These are phyloP conservation scores for Heliothis subflexa DNA, from an alignment of 1,140 invertebrate genomes.

Conservation along the genomic window DNA sequence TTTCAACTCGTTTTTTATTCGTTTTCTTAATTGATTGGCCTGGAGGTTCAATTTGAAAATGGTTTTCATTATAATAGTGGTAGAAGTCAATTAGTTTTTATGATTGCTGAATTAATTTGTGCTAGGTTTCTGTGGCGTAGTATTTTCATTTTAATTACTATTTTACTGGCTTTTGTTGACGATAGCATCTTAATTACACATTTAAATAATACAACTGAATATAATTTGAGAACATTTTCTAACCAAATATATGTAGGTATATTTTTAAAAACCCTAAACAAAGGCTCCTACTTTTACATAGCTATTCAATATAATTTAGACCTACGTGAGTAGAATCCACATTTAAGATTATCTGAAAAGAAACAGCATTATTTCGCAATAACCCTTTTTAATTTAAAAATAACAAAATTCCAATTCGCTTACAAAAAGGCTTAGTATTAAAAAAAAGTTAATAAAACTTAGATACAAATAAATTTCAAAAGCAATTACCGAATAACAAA, in stretches of 20 bases:
- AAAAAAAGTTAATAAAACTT: not conserved
- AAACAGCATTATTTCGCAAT: not conserved
- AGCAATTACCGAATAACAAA: conserved; percentile 1
- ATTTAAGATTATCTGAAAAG: not conserved
- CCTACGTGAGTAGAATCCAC: no score
- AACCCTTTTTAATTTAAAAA: not conserved
- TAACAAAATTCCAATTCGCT: not conserved
- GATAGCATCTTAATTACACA: no score
- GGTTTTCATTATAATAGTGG: conserved; percentile 1
- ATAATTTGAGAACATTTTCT: no score
- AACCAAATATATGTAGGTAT: no score
- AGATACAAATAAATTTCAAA: not conserved
- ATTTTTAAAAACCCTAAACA: no score
- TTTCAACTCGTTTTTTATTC: not conserved
- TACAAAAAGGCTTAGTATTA: not conserved
- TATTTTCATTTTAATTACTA: no score
- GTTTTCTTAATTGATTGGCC: conserved; percentile 1
- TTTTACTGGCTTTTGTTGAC: no score
- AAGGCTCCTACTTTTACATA: no score
- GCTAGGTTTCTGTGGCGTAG: not conserved
- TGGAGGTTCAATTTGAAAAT: not conserved
- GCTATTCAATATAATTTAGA: no score
- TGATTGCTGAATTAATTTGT: conserved; percentile 2
- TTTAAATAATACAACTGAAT: no score
- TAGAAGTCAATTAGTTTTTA: conserved; percentile 3